These are phyloP conservation scores for Nephrotoma appendiculata DNA, from an alignment of 2,888 invertebrate species.

Conservation along the genomic window DNA sequence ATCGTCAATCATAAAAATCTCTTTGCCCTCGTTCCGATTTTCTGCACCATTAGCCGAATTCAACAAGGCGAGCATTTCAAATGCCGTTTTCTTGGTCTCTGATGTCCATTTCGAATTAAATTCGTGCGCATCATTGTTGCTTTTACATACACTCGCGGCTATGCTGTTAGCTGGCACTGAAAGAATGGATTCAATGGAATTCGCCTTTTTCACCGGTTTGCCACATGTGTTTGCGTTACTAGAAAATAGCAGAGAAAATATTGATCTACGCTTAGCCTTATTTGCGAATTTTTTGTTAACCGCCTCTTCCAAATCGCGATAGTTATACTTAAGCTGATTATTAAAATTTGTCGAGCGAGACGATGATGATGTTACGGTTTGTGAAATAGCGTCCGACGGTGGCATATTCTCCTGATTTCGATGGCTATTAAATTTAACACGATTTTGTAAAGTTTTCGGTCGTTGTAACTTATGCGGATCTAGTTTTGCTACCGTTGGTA, in stretches of 20 bases:
- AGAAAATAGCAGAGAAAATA: neutral
- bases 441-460: slow-evolving; percentile 19
- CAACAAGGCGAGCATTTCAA: slow-evolving; percentile 29
- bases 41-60: slow-evolving; percentile 19
- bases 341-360: neutral
- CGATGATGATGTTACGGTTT: neutral
- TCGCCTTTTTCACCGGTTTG: neutral
- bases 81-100: slow-evolving; percentile 29
- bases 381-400: neutral
- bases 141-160: neutral
- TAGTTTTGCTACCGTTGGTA: slow-evolving; percentile 27
- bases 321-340: neutral
- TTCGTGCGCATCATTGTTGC: neutral
- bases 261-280: neutral
- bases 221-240: neutral
- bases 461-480: slow-evolving; percentile 21
- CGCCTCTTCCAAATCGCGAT: neutral
- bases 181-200: neutral
- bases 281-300: neutral
- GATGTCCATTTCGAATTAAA: slow-evolving; percentile 20
- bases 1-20: neutral
- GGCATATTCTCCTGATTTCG: slow-evolving; percentile 15
- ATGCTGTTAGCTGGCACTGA: neutral
- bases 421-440: slow-evolving; percentile 22
- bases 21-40: neutral